Evolutionary conservation across 2,888 invertebrate species (phyloP).

Genomic region (Dromius quadrimaculatus): DNA sequence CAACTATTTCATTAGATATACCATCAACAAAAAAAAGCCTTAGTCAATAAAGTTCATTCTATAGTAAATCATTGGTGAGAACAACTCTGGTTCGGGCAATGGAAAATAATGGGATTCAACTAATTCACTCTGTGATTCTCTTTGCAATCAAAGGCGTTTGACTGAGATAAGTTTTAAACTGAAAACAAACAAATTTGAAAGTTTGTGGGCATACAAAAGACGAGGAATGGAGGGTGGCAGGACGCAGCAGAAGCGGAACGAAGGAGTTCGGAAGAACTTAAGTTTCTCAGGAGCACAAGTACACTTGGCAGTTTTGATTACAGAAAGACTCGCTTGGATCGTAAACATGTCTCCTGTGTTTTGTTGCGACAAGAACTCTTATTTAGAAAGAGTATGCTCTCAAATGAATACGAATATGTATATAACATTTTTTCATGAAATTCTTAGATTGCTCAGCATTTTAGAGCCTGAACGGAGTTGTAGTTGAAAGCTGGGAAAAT

Average conservation of each 20-base stretch:
- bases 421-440: too few relatives aligned
- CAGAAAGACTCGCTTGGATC: slow-evolving; percentile 41
- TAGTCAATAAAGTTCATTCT: too few relatives aligned
- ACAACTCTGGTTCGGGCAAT: too few relatives aligned
- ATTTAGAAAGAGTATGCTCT: too few relatives aligned
- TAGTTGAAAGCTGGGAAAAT: too few relatives aligned
- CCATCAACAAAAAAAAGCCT: too few relatives aligned
- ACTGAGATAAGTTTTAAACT: slow-evolving; percentile 36
- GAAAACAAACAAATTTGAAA: slow-evolving; percentile 50
- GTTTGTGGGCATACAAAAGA: slow-evolving; percentile 47
- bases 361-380: slow-evolving; percentile 30
- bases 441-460: too few relatives aligned
- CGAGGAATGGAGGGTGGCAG: too few relatives aligned
- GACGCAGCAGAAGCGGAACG: slow-evolving; percentile 38
- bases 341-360: slow-evolving; percentile 44
- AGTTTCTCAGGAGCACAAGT: slow-evolving; percentile 37
- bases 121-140: slow-evolving; percentile 17
- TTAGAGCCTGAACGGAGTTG: too few relatives aligned
- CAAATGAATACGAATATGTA: too few relatives aligned
- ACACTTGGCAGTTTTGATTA: slow-evolving; percentile 49
- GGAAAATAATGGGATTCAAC: slow-evolving; percentile 44
- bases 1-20: too few relatives aligned
- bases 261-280: slow-evolving; percentile 44
- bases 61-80: too few relatives aligned
- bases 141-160: slow-evolving; percentile 28